phyloP scores from a whole-genome alignment of 1,140 invertebrate species.

The Heliconius hewitsoni region DNA sequence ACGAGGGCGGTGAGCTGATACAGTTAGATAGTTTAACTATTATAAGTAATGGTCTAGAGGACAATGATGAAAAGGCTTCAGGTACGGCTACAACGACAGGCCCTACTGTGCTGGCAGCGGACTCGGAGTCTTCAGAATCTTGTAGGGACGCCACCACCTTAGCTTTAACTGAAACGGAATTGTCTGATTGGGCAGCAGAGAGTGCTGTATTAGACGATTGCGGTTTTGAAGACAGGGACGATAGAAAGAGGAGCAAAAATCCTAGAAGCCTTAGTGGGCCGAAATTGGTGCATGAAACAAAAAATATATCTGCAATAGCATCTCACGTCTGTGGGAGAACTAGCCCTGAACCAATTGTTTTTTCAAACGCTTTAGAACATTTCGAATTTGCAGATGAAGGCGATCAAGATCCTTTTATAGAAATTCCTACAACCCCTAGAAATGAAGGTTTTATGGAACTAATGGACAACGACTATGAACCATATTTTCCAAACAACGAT shows the following conservation, averaged over 20 bases:
- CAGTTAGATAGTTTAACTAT: constrained; percentile 83
- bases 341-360: constrained; percentile 59
- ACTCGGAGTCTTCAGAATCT: constrained; percentile 79
- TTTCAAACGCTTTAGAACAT: constrained; percentile 67
- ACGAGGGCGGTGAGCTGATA: constrained; percentile 85
- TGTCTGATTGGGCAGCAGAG: constrained; percentile 92
- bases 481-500: constrained; percentile 69
- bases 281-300: constrained; percentile 67
- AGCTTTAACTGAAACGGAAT: constrained; percentile 90
- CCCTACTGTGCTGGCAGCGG: constrained; percentile 55
- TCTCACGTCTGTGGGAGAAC: constrained; percentile 65
- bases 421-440: constrained; percentile 51
- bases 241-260: constrained; percentile 57
- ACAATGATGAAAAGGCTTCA: constrained; percentile 59
- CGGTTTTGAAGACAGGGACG: constrained; percentile 63
- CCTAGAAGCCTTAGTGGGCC: constrained; percentile 65
- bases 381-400: constrained; percentile 75
- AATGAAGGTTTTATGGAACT: constrained; percentile 75
- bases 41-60: constrained; percentile 53
- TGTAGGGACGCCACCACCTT: constrained; percentile 85
- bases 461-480: constrained; percentile 68
- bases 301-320: constrained; percentile 62
- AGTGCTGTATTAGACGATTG: constrained; percentile 88
- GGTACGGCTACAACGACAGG: constrained; percentile 53
- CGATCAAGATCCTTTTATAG: constrained; percentile 67